Evolutionary conservation across 2,113 vertebrate genomes (phyloP).

Genomic region (Ascaphus truei): DNA sequence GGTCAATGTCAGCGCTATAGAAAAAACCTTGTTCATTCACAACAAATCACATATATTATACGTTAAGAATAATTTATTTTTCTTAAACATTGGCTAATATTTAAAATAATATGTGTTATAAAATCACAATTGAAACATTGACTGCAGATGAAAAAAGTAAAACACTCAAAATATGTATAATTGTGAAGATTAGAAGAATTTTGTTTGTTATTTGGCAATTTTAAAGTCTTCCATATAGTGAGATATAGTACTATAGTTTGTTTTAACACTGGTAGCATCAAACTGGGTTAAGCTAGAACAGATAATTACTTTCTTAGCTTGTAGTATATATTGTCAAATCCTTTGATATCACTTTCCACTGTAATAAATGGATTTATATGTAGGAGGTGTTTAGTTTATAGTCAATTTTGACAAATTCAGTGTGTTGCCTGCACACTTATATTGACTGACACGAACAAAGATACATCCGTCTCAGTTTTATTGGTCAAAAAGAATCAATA

Average conservation of each 20-base stretch:
- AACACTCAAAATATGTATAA: too few species aligned
- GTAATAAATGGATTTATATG: not conserved
- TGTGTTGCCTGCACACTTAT: not conserved
- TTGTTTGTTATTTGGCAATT: not conserved
- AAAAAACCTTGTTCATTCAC: too few species aligned
- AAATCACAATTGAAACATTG: too few species aligned
- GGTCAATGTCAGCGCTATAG: too few species aligned
- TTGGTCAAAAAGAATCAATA: not conserved
- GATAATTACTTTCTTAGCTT: not conserved
- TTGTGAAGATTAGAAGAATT: too few species aligned
- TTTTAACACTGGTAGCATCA: not conserved
- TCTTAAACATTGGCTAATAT: too few species aligned
- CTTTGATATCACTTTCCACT: not conserved
- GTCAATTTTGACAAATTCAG: not conserved
- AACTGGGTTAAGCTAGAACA: not conserved
- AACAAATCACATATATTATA: too few species aligned
- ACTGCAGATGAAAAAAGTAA: too few species aligned
- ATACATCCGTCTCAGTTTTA: not conserved
- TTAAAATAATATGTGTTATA: too few species aligned
- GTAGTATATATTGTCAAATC: not conserved
- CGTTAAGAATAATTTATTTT: too few species aligned
- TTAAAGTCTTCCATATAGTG: not conserved
- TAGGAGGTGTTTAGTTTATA: too few species aligned
- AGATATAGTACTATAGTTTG: not conserved
- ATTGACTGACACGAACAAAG: not conserved